Base-by-base conservation (phyloP, 2,113 vertebrate species). In the Mesoclemmys tuberculata region DNA sequence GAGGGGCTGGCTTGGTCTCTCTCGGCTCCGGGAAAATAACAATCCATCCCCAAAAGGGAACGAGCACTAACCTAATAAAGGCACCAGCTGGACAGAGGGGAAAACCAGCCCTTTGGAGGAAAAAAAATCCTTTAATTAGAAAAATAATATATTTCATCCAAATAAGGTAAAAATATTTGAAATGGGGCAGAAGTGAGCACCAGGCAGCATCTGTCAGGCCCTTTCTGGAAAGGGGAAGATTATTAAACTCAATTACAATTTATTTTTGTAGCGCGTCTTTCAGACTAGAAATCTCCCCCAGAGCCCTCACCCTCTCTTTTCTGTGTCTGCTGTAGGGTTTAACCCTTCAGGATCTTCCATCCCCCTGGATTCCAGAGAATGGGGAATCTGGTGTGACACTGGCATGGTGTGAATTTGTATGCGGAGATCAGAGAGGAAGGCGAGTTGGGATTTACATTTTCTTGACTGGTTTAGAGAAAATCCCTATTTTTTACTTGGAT, bases 91-190 rank as follows among this genome's bases (percentile, higher is more conserved):
- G 98, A 97, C 97, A 52, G 91, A 98, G 98, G 97, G 92, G 88
- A 96, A 97, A 97, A 96, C 96, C 97, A 90, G 96, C 96, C 97
- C 97, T 97, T 98, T 97, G 95, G 93, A 94, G 97, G 96, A 93
- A 87, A 97, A 97, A 96, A 95, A 71, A 84, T 88, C 97, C 98
- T 98, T 98, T 98, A 98, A 98, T 98, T 98, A 98, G 98, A 98
- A 98, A 98, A 98, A 98, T 98, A 98, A 98, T 98, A 98, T 98
- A 98, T 98, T 98, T 98, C 98, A 98, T 98, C 98, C 98, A 98
- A 98, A 98, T 98, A 98, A 98, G 98, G 98, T 98, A 98, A 98
- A 98, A 98, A 98, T 98, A 98, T 98, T 98, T 98, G 98, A 98
- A 98, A 98, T 98, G 98, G 98, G 98, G 97, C 98, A 98, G 98